A percentile compares a stretch with the other conserved stretches of the same genome.
phyloP scores from a whole-genome alignment of 1,140 invertebrate species.

The Ostrea edulis region DNA sequence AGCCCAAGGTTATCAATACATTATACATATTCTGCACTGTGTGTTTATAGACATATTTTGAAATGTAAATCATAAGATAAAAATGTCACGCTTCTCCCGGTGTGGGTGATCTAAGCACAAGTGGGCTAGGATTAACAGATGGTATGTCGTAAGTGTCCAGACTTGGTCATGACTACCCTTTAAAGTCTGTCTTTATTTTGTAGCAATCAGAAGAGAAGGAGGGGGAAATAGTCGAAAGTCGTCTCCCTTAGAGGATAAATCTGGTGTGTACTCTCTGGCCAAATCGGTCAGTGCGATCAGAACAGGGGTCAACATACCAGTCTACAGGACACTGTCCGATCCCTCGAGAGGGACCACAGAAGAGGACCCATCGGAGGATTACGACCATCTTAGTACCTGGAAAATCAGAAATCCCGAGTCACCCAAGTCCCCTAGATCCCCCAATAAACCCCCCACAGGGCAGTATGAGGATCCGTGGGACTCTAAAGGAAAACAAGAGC shows the following conservation, averaged over 20 bases:
- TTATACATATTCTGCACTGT: constrained; percentile 3
- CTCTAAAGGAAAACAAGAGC: constrained; percentile 45
- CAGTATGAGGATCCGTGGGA: constrained; percentile 65
- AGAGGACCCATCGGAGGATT: constrained; percentile 15
- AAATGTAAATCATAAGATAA: constrained; percentile 6
- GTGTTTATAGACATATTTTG: neutral
- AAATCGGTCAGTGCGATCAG: neutral
- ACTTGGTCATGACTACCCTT: neutral
- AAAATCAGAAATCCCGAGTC: neutral
- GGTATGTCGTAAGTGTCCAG: neutral
- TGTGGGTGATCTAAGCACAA: neutral
- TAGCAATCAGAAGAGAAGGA: neutral
- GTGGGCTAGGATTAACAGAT: neutral
- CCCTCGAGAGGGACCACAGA: neutral
- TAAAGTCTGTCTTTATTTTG: neutral
- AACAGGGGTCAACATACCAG: neutral
- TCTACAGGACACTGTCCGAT: neutral
- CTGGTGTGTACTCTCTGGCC: constrained; percentile 16
- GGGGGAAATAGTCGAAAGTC: neutral
- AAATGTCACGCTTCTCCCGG: neutral
- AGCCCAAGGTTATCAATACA: constrained; percentile 3
- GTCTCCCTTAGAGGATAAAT: constrained; percentile 14
- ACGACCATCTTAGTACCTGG: constrained; percentile 56
- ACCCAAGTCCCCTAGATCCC: neutral
- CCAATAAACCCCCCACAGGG: neutral